Evolutionary conservation across 2,797 vertebrate species (phyloP).

Genomic region (Manis javanica): DNA sequence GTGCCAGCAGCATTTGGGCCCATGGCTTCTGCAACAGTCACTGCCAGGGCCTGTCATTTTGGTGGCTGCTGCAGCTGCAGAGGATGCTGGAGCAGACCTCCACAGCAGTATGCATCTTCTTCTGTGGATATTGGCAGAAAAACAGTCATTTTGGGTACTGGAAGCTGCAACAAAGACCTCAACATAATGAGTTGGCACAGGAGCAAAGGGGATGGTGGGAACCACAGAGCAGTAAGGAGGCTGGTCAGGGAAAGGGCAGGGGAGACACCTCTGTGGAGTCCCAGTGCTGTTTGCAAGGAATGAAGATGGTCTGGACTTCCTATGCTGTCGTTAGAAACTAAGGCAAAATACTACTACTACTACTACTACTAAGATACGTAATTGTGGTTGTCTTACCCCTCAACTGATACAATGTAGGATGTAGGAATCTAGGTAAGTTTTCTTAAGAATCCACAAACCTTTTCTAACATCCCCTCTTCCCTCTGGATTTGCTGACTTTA

Average conservation of each 20-base stretch:
- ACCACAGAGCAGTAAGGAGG: neutral
- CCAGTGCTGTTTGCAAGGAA: neutral
- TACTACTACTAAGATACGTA: neutral
- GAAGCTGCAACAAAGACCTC: neutral
- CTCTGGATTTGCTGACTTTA: conserved; percentile 15
- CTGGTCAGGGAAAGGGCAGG: neutral
- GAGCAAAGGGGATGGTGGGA: neutral
- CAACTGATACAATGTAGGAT: neutral
- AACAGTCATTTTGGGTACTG: neutral
- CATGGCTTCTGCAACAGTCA: neutral
- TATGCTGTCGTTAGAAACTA: neutral
- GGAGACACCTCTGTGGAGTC: neutral
- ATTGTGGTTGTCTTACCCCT: neutral
- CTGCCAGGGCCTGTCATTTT: neutral
- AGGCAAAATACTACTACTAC: neutral
- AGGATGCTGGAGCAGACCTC: neutral
- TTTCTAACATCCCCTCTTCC: neutral
- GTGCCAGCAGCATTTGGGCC: neutral
- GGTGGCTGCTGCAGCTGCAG: neutral
- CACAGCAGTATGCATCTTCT: neutral
- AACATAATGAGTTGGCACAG: neutral
- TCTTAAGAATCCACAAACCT: neutral
- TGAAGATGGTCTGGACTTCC: neutral
- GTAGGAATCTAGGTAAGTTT: neutral
- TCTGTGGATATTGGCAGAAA: neutral